A percentile compares a stretch with the other conserved stretches of the same genome.
Evolutionary conservation across 2,113 vertebrate genomes (phyloP).

Genomic region (Sebastes fasciatus): DNA sequence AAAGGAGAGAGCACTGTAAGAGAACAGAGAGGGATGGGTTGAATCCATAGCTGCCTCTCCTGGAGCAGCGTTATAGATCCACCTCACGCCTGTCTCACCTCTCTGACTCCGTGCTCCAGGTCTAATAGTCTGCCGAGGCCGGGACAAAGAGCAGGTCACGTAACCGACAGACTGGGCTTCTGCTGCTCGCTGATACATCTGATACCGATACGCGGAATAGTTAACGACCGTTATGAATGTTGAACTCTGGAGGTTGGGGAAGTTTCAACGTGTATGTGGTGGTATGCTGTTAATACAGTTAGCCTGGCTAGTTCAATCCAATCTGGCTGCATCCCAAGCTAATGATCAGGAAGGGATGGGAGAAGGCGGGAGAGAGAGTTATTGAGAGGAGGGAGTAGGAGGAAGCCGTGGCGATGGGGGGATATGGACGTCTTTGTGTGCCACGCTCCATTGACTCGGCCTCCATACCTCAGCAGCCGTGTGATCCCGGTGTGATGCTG

Average conservation of each 20-base stretch:
- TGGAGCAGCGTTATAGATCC: conserved; percentile 74
- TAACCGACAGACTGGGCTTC: conserved; percentile 42
- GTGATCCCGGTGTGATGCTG: conserved; percentile 68
- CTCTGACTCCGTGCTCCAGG: conserved; percentile 74
- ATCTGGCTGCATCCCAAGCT: conserved; percentile 68
- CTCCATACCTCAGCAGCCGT: conserved; percentile 72
- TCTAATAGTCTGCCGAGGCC: conserved; percentile 73
- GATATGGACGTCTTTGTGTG: conserved; percentile 70
- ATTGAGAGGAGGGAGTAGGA: conserved; percentile 66
- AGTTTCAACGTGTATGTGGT: not conserved
- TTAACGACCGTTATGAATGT: not conserved
- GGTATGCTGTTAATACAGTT: conserved; percentile 25
- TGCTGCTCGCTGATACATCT: conserved; percentile 24
- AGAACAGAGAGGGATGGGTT: conserved; percentile 62
- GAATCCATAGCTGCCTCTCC: conserved; percentile 70
- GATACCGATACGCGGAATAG: not conserved
- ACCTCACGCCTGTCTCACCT: conserved; percentile 68
- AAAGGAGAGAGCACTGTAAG: conserved; percentile 60
- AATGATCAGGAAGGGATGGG: conserved; percentile 69
- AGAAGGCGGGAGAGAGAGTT: conserved; percentile 44
- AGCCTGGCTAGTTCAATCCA: conserved; percentile 57
- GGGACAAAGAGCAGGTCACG: conserved; percentile 77
- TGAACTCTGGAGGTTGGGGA: not conserved
- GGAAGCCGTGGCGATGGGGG: conserved; percentile 46
- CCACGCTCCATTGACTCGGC: conserved; percentile 73